These are phyloP conservation scores for Dipodomys spectabilis DNA, from an alignment of 2,113 vertebrate species.

Conservation along the genomic window DNA sequence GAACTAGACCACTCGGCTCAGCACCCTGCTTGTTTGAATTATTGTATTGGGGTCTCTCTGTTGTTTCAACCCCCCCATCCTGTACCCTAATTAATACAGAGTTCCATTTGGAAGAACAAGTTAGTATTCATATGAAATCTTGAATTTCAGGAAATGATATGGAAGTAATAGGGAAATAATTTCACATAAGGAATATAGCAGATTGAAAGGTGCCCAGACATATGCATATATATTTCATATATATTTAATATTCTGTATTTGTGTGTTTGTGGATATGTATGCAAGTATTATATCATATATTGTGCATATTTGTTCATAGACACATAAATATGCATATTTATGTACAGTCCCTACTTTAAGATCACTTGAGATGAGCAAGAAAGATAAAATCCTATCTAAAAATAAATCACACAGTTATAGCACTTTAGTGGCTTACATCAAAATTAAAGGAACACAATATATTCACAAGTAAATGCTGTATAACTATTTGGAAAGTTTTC, in stretches of 20 bases:
- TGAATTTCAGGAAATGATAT: neutral
- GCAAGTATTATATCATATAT: no score
- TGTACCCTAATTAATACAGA: neutral
- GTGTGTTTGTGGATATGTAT: no score
- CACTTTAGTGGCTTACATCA: neutral
- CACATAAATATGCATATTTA: neutral
- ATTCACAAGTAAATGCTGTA: constrained; percentile 15
- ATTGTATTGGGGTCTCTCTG: neutral
- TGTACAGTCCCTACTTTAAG: neutral
- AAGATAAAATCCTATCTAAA: constrained; percentile 26
- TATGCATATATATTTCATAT: no score
- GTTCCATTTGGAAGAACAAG: neutral
- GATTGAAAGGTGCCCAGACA: neutral
- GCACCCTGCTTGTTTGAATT: neutral
- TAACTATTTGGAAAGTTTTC: neutral
- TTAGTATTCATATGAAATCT: neutral
- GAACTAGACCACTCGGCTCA: neutral
- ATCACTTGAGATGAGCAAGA: neutral
- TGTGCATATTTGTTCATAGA: no score
- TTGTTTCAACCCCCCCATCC: neutral
- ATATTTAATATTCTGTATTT: no score
- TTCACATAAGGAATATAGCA: neutral
- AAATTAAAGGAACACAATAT: constrained; percentile 48
- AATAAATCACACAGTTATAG: constrained; percentile 13
- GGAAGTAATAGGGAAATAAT: neutral